Conservation (phyloP, 2,888 invertebrate species). For the Metopia argyrocephala region DNA sequence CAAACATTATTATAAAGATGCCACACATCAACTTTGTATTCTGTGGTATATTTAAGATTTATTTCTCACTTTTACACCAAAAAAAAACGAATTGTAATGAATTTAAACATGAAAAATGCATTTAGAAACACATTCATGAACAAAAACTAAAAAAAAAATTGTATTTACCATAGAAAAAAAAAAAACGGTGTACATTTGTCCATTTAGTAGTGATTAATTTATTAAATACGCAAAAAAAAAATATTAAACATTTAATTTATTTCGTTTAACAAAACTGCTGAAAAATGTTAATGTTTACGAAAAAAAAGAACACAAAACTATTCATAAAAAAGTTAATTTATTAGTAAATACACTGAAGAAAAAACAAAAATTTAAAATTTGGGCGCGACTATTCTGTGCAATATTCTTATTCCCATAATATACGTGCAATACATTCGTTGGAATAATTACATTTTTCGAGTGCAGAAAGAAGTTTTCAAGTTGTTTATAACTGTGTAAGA, state of each 20-base stretch:
- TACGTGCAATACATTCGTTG: no score
- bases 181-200: constrained; percentile 37
- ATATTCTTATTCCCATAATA: no score
- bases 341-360: background rate
- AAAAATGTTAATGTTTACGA: background rate
- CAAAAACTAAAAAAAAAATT: background rate
- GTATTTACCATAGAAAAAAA: no score
- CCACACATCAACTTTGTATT: constrained; percentile 44
- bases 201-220: constrained; percentile 52
- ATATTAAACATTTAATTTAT: background rate
- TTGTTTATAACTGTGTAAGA: no score
- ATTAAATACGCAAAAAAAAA: constrained; percentile 29
- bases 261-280: background rate
- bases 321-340: background rate
- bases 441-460: no score
- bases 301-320: background rate
- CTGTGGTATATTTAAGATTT: background rate
- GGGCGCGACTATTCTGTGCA: no score
- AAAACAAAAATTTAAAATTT: background rate
- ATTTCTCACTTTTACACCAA: constrained; percentile 25
- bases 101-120: constrained; percentile 62
- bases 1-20: constrained; percentile 29
- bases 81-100: constrained; percentile 56
- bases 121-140: constrained; percentile 34
- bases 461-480: no score